phyloP scores from a whole-genome alignment of 2,797 vertebrate species.

The Enteromius thamalakanensis region DNA sequence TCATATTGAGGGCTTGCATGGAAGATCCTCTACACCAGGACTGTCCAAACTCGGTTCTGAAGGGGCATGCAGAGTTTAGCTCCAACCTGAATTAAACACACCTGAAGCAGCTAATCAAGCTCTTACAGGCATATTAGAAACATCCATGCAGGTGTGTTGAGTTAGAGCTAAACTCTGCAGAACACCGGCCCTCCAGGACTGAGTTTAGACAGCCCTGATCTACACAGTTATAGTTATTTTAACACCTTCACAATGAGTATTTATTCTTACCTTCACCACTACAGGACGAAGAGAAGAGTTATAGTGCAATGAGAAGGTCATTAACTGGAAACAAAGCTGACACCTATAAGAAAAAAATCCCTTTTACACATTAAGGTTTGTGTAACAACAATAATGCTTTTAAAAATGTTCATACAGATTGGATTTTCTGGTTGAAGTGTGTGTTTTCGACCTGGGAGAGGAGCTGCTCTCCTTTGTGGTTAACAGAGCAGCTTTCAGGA shows the following conservation, averaged over 20 bases:
- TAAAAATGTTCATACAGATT: background rate
- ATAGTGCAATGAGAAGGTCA: constrained; percentile 89
- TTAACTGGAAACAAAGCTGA: constrained; percentile 88
- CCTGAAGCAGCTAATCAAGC: too few relatives aligned
- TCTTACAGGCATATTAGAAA: too few relatives aligned
- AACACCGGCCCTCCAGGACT: too few relatives aligned
- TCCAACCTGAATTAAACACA: too few relatives aligned
- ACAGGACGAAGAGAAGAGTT: constrained; percentile 73
- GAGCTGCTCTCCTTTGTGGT: constrained; percentile 66
- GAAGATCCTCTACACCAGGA: background rate
- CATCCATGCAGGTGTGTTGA: too few relatives aligned
- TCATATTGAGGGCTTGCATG: background rate
- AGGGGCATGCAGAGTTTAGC: too few relatives aligned
- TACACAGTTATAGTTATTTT: background rate
- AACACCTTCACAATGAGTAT: background rate
- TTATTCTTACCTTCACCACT: constrained; percentile 82
- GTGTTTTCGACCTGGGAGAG: constrained; percentile 61
- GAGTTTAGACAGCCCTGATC: too few relatives aligned
- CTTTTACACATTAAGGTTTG: background rate
- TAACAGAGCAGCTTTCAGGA: constrained; percentile 79
- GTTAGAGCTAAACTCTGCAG: too few relatives aligned
- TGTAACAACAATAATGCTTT: background rate
- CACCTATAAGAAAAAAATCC: constrained; percentile 76
- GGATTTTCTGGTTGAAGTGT: background rate
- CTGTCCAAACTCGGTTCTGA: too few relatives aligned